Conservation (phyloP, 1,140 invertebrate genomes). For the Phocides pigmalion region DNA sequence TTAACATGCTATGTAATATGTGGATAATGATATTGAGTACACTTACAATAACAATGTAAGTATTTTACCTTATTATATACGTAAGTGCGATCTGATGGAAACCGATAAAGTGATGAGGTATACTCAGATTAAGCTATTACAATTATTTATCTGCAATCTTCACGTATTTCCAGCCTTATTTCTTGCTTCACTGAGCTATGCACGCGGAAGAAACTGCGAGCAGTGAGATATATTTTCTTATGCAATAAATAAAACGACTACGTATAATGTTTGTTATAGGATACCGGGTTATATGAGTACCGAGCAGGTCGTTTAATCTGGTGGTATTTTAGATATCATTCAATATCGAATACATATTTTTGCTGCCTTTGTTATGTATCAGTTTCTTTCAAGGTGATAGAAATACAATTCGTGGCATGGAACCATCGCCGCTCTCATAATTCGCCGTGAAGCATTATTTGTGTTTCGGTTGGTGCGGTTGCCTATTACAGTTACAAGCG, state of each 20-base stretch:
- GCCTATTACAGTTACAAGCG: too few relatives aligned
- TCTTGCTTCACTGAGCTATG: constrained; percentile 27
- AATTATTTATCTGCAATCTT: constrained; percentile 20
- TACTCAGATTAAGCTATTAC: constrained; percentile 16
- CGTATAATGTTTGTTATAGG: constrained; percentile 17
- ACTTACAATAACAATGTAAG: background rate
- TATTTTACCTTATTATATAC: background rate
- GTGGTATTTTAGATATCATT: too few relatives aligned
- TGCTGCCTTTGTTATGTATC: too few relatives aligned
- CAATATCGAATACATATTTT: too few relatives aligned
- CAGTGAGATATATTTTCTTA: constrained; percentile 37
- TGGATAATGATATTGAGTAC: too few relatives aligned
- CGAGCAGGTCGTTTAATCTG: constrained; percentile 10
- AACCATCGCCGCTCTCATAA: too few relatives aligned
- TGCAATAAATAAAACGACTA: constrained; percentile 34
- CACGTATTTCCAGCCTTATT: constrained; percentile 23
- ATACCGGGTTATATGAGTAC: background rate
- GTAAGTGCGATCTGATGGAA: background rate
- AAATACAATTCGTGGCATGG: too few relatives aligned
- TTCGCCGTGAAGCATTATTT: too few relatives aligned
- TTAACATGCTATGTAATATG: too few relatives aligned
- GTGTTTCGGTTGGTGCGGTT: too few relatives aligned
- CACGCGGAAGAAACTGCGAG: constrained; percentile 37
- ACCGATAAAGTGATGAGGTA: constrained; percentile 22
- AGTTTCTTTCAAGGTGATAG: too few relatives aligned